Evolutionary conservation across 2,797 vertebrate species (phyloP).

Genomic region (Neoniphon sammara): DNA sequence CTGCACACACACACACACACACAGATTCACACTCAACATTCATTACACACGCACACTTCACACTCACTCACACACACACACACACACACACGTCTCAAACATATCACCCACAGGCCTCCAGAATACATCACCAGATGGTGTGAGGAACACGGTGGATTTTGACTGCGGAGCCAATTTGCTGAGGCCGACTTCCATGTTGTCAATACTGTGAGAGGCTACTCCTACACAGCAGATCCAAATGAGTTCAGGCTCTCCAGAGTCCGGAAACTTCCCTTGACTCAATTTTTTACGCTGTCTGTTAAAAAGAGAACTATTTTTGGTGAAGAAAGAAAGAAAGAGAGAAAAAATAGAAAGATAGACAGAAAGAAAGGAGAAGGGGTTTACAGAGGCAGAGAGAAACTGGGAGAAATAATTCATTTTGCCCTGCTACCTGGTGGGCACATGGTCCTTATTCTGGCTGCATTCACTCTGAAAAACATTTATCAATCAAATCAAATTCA

Average conservation of each 20-base stretch:
- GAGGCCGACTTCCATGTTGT: slow-evolving; percentile 32
- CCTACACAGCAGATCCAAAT: neutral
- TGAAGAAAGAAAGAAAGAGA: neutral
- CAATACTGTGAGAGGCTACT: slow-evolving; percentile 3
- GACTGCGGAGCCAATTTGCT: slow-evolving; percentile 35
- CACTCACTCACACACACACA: slow-evolving; percentile 6
- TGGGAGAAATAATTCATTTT: neutral
- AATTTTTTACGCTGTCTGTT: neutral
- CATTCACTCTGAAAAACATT: too few species aligned
- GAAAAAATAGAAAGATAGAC: neutral
- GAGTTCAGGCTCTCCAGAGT: neutral
- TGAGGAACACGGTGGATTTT: slow-evolving; percentile 48
- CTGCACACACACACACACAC: slow-evolving; percentile 50
- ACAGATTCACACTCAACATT: slow-evolving; percentile 36
- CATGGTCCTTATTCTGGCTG: neutral
- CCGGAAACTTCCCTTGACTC: neutral
- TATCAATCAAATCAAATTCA: too few species aligned
- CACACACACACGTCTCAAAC: slow-evolving; percentile 19
- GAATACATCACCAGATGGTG: slow-evolving; percentile 76
- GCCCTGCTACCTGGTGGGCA: neutral
- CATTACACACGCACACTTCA: slow-evolving; percentile 35
- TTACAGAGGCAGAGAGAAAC: too few species aligned
- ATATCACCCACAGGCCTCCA: slow-evolving; percentile 66
- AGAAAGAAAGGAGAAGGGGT: neutral
- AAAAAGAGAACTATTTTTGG: neutral